Evolutionary conservation across 2,113 vertebrate genomes (phyloP), one percentile per base, ranked within the genome.

Genomic region (Sclerurus mexicanus): DNA sequence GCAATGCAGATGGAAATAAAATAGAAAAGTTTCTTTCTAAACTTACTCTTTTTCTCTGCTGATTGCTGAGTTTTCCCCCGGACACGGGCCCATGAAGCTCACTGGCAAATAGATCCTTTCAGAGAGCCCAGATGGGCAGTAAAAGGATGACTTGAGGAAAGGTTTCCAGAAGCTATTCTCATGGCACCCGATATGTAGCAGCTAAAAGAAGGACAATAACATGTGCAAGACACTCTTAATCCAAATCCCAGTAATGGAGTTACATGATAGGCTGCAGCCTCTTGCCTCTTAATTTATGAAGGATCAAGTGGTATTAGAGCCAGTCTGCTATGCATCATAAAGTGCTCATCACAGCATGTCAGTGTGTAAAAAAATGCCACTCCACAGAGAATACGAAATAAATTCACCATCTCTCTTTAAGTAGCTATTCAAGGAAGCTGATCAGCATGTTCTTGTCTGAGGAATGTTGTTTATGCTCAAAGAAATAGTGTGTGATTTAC

Each of bases 201-300:
- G 77, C 89, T 78, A 28, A 92, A 82, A 93, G 73, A 92, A 83
- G 71, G 82, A 87, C 80, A 89, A 33, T 71, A 91, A 88, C 82
- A 91, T 52, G 35, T 93, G 89, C 73, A 89, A 74, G 87, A 85
- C 62, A 50, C 76, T 72, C 85, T 91, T 96, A 97, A 97, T 97
- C 92, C 94, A 96, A 97, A 97, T 97, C 93, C 89, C 86, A 83
- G 85, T 89, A 96, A 97, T 77, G 88, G 84, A 93, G 90, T 97
- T 95, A 94, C 66, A 84, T 0, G 31, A 96, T 91, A 88, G 92
- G 88, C 72, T 90, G 52, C 63, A 91, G 78, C 55, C 33, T 85
- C 81, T 90, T 94, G 71, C 93, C 75, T 90, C 85, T 87, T 93
- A 88, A 97, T 95, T 97, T 95, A 93, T 85, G 88, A 88, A 84